phyloP scores from a whole-genome alignment of 92 coral and sea anemone genomes.

The Virgularia gustaviana region DNA sequence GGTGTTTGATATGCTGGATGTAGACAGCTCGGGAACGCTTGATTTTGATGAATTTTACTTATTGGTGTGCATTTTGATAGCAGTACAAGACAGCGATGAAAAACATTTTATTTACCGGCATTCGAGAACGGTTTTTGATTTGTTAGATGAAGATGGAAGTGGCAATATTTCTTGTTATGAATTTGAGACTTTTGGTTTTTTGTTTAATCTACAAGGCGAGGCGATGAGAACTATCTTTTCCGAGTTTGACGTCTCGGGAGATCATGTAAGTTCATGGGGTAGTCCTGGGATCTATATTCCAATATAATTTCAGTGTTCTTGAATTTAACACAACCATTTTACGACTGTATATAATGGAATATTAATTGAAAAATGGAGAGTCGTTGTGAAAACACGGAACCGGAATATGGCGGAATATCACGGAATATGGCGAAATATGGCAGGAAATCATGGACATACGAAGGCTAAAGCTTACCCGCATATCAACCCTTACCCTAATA shows the following conservation, averaged over 20 bases:
- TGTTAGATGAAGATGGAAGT: constrained; percentile 87
- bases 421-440: too few relatives aligned
- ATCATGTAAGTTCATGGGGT: constrained; percentile 61
- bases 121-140: constrained; percentile 92
- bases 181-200: constrained; percentile 90
- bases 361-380: too few relatives aligned
- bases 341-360: too few relatives aligned
- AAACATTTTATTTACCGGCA: constrained; percentile 93
- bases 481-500: too few relatives aligned
- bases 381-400: too few relatives aligned
- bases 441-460: too few relatives aligned
- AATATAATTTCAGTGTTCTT: too few relatives aligned
- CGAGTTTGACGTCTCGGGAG: constrained; percentile 97
- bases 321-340: too few relatives aligned
- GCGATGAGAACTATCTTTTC: constrained; percentile 84
- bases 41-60: constrained; percentile 96
- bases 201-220: constrained; percentile 88
- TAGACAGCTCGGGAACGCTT: constrained; percentile 88
- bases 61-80: constrained; percentile 80
- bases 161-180: constrained; percentile 92
- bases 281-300: background rate
- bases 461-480: too few relatives aligned
- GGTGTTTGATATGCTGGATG: constrained; percentile 97
- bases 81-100: constrained; percentile 84
- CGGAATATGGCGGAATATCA: too few relatives aligned